phyloP scores from a whole-genome alignment of 92 coral and sea anemone species.

The Actinernus sp. region DNA sequence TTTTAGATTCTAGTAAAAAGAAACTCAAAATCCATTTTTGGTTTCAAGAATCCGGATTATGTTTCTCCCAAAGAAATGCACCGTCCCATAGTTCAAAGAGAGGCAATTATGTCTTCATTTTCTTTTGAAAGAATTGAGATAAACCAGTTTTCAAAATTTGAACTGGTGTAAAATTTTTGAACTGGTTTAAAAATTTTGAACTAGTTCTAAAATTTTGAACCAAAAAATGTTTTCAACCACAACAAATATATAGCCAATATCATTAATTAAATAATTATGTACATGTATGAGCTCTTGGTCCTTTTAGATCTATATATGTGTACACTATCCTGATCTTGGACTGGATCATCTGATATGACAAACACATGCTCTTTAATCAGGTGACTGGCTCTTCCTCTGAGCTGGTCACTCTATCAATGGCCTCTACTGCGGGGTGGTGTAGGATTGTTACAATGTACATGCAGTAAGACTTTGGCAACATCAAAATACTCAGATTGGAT shows the following conservation, averaged over 20 bases:
- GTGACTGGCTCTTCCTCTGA: slow-evolving; percentile 48
- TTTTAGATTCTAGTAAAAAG: too few species aligned
- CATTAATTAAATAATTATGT: slow-evolving; percentile 6
- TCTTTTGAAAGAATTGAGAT: too few species aligned
- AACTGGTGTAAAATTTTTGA: too few species aligned
- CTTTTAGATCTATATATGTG: too few species aligned
- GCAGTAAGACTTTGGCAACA: slow-evolving; percentile 45
- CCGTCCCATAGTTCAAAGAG: neutral
- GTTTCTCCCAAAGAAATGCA: too few species aligned
- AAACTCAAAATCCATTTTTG: too few species aligned
- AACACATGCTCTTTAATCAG: slow-evolving; percentile 47
- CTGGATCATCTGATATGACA: slow-evolving; percentile 18
- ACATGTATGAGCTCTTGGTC: slow-evolving; percentile 8
- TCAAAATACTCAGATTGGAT: slow-evolving; percentile 46
- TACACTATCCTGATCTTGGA: slow-evolving; percentile 25
- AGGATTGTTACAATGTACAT: slow-evolving; percentile 53
- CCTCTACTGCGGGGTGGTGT: slow-evolving; percentile 48
- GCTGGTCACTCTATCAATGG: slow-evolving; percentile 44
- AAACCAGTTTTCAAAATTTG: too few species aligned
- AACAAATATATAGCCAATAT: slow-evolving; percentile 2
- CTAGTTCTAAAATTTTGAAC: too few species aligned
- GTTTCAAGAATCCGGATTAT: too few species aligned
- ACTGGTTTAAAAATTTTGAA: too few species aligned
- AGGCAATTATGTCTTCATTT: too few species aligned
- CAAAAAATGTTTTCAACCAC: too few species aligned